These are phyloP conservation scores for Aix galericulata DNA, from an alignment of 2,113 vertebrate genomes.

Conservation along the genomic window DNA sequence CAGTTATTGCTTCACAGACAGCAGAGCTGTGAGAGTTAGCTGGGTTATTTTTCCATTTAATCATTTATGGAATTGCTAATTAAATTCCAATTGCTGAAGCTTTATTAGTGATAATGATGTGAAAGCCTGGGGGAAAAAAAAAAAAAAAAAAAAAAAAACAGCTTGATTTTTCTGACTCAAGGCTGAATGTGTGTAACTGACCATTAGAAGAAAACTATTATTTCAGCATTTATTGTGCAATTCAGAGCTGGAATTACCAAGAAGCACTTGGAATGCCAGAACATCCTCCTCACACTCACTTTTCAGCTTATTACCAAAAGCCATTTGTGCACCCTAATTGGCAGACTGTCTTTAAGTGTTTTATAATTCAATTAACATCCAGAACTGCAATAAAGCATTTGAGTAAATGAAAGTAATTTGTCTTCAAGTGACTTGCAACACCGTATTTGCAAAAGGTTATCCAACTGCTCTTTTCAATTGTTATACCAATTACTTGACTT, in stretches of 20 bases:
- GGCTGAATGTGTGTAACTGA: not conserved
- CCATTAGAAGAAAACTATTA: not conserved
- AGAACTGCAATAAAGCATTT: not conserved
- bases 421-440: not conserved
- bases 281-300: not conserved
- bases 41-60: not conserved
- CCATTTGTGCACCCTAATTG: not conserved
- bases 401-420: not conserved
- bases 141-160: not conserved
- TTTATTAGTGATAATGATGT: conserved; percentile 3
- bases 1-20: not conserved
- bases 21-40: not conserved
- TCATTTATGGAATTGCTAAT: conserved; percentile 7
- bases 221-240: not conserved
- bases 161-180: not conserved
- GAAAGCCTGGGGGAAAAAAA: not conserved
- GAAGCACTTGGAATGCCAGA: not conserved
- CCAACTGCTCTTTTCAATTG: not conserved
- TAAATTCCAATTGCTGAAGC: not conserved
- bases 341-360: not conserved
- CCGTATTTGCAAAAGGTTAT: not conserved
- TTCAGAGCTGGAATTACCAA: not conserved
- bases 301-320: not conserved
- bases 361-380: conserved; percentile 18
- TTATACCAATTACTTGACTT: not conserved